Evolutionary conservation across 2,113 vertebrate genomes (phyloP), one percentile per base, ranked within the genome.

Genomic region (Pomatorhinus ruficollis): DNA sequence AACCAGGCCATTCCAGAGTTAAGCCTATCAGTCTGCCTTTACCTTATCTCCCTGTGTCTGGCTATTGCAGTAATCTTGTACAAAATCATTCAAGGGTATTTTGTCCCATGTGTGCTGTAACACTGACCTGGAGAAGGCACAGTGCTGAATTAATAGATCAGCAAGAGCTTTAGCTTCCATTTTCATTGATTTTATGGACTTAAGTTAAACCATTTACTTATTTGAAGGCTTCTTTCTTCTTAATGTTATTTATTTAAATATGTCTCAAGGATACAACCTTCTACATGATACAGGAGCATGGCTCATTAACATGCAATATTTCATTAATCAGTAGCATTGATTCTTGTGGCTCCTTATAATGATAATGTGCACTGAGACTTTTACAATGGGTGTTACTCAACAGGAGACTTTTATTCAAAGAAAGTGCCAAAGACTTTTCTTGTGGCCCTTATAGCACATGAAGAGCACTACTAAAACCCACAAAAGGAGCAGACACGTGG

Each of bases 81-180:
- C 91, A 95, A 90, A 97, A 96, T 93, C 87, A 93, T 70, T 94
- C 65, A 97, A 97, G 95, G 95, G 80, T 96, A 96, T 93, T 96
- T 93, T 85, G 84, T 91, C 91, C 90, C 87, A 31, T 30, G 87
- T 85, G 93, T 66, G 71, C 91, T 93, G 81, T 94, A 93, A 97
- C 89, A 83, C 84, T 95, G 96, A 95, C 87, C 95, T 83, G 82
- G 50, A 60, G 88, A 87, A 92, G 63, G 75, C 82, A 86, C 1
- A 82, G 78, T 13, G 59, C 59, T 90, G 84, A 90, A 91, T 95
- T 96, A 95, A 96, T 70, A 93, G 91, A 91, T 89, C 92, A 94
- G 84, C 66, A 52, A 91, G 90, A 90, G 95, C 82, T 94, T 91
- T 90, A 91, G 54, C 66, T 94, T 79, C 87, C 59, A 66, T 83